Conservation (phyloP, 2,888 invertebrate species). For the Perizoma affinitatum region DNA sequence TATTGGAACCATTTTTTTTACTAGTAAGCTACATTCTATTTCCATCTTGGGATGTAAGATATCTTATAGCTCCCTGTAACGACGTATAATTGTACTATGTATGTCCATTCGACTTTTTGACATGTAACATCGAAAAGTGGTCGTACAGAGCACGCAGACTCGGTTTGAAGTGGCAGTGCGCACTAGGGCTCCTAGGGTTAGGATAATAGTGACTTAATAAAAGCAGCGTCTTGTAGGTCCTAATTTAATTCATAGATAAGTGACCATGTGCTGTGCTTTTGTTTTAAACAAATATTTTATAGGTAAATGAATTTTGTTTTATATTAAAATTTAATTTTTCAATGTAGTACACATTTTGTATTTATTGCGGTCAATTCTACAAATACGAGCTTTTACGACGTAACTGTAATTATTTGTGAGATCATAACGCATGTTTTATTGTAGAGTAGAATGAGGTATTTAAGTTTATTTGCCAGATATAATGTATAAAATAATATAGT, state of each 20-base stretch:
- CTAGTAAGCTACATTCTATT: too few species aligned
- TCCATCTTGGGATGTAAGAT: too few species aligned
- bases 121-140: slow-evolving; percentile 4
- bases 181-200: slow-evolving; percentile 78
- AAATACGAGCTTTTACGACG: slow-evolving; percentile 71
- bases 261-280: slow-evolving; percentile 84
- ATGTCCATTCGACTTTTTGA: background rate
- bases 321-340: slow-evolving; percentile 64
- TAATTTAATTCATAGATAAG: slow-evolving; percentile 78
- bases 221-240: slow-evolving; percentile 69
- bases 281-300: slow-evolving; percentile 80
- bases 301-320: slow-evolving; percentile 78
- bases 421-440: slow-evolving; percentile 62
- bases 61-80: too few species aligned
- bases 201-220: slow-evolving; percentile 69
- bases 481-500: slow-evolving; percentile 60
- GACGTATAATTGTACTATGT: background rate
- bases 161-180: slow-evolving; percentile 54
- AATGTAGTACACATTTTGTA: slow-evolving; percentile 64
- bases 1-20: too few species aligned
- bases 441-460: slow-evolving; percentile 58
- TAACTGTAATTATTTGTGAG: slow-evolving; percentile 60
- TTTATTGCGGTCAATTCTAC: slow-evolving; percentile 78
- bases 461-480: slow-evolving; percentile 71
- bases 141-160: slow-evolving; percentile 15